Base-by-base conservation (phyloP, 1,140 invertebrate genomes). In the Zaprionus tsacasi region DNA sequence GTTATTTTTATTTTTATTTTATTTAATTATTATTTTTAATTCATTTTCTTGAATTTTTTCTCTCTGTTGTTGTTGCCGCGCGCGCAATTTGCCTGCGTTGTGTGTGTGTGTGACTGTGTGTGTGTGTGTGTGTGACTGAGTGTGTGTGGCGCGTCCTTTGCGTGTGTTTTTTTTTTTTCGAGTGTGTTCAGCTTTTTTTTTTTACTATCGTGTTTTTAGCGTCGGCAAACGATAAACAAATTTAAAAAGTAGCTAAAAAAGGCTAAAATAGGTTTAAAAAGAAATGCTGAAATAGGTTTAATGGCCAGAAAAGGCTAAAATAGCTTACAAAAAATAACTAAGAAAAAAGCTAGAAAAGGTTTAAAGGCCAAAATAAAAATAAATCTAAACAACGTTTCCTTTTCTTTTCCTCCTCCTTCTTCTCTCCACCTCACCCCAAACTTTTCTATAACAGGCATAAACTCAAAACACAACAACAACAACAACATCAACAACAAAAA, bases 381-480 rank as follows among this genome's bases (percentile, higher is more conserved):
- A 12, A 2, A 52, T 6, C 1, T 13, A 25, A 33, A 61, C 45
- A 50, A 50, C 30, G 27, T 7, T 17, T 50, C 48, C 33, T 57
- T 40, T 75, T 55, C 64, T 67, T 45, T 79, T 67, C 6, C 0
- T 17, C 7, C 15, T 15, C 45, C n/a, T 7, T 6, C 38, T 13
- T 13, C 5, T 6, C n/a, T 13, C 0, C 4, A 6, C 6, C 21
- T 2, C 21, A 21, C 2, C 21, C 21, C 40, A 15, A n/a, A n/a
- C n/a, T 2, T n/a, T 45, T 45, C 40, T 43, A 8, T 6, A 45
- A 36, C 69, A 90, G 70, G 81, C 86, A 82, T 78, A 85, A 78
- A 88, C 85, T 83, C 75, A 61, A 87, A 86, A 82, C 72, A 81
- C 61, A 79, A 81, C 65, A 70, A 81, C 67, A 72, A 76, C 50